phyloP scores from a whole-genome alignment of 2,113 vertebrate species.

The Microcebus murinus region DNA sequence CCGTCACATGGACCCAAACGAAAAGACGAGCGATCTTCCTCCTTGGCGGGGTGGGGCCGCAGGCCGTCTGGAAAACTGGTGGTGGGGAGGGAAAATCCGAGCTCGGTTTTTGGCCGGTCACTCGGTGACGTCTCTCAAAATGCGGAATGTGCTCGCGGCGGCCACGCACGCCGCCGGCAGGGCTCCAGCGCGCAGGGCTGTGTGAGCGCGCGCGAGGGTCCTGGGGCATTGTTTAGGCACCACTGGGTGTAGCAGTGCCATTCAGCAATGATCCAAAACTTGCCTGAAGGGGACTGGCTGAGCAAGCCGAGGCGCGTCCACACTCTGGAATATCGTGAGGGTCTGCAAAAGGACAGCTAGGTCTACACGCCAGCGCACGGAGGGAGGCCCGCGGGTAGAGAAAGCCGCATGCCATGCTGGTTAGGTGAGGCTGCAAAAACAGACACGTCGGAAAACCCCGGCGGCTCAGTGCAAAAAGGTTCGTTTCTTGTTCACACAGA shows the following conservation, averaged over 20 bases:
- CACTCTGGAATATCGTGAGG: not conserved
- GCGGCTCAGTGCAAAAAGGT: not conserved
- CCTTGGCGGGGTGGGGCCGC: too few species aligned
- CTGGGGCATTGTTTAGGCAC: accelerated
- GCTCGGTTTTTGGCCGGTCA: accelerated
- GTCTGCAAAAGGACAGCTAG: not conserved
- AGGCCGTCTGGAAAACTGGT: not conserved
- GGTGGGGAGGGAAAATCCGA: accelerated
- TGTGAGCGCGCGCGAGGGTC: accelerated
- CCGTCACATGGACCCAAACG: not conserved
- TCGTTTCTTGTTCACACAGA: not conserved
- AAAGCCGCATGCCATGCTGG: not conserved
- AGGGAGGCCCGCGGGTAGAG: not conserved
- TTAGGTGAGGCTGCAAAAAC: not conserved
- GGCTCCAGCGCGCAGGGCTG: too few species aligned
- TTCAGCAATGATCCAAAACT: not conserved
- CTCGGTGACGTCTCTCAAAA: not conserved
- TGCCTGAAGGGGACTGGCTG: not conserved
- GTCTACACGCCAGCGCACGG: too few species aligned
- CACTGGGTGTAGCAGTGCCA: too few species aligned
- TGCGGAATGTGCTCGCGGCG: not conserved
- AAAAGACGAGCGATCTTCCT: not conserved
- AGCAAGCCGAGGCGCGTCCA: not conserved
- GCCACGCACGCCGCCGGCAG: not conserved
- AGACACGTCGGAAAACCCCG: not conserved